Base-by-base conservation (phyloP, 2,797 vertebrate genomes). In the Phylloscopus collybita region DNA sequence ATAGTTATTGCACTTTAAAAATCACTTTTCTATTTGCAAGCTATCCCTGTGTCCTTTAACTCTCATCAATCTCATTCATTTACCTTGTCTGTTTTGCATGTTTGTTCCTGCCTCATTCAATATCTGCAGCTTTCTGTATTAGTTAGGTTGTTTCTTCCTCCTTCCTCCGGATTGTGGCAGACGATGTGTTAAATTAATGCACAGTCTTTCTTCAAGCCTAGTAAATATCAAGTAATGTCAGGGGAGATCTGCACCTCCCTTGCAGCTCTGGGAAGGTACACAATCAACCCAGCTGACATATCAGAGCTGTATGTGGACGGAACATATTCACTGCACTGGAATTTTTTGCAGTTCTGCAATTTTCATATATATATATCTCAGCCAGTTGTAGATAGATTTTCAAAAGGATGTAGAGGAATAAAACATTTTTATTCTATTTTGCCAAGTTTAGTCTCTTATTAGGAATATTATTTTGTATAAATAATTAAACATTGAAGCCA, bases 401-500 rank as follows among this genome's bases (percentile, higher is more conserved):
- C 78, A 92, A 88, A 90, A 79, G n/a, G 16, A 59, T 86, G 12
- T 65, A 61, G 69, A 81, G 59, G 21, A 95, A 84, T 88, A 75
- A 88, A 75, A 80, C 7, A 66, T 72, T 91, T 79, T 72, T 81
- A 72, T 32, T 81, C n/a, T 57, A 47, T 22, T 21, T 69, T 94
- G 80, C 80, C 86, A 94, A 94, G 49, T 60, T 88, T 42, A 75
- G 44, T 34, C n/a, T 86, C 76, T 94, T 86, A 59, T 34, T 84
- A 11, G 83, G 88, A 90, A 84, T 93, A 93, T 56, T 86, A 7
- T 83, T 94, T 93, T 90, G 16, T 67, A 67, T 80, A 86, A 90
- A 90, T 84, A 92, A 92, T 92, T 90, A 84, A 84, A 49, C 17
- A 57, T 7, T 25, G 29, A n/a, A 92, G 64, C 15, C 88, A 92